phyloP scores from a whole-genome alignment of 2,113 vertebrate genomes.

The Macquaria australasica region DNA sequence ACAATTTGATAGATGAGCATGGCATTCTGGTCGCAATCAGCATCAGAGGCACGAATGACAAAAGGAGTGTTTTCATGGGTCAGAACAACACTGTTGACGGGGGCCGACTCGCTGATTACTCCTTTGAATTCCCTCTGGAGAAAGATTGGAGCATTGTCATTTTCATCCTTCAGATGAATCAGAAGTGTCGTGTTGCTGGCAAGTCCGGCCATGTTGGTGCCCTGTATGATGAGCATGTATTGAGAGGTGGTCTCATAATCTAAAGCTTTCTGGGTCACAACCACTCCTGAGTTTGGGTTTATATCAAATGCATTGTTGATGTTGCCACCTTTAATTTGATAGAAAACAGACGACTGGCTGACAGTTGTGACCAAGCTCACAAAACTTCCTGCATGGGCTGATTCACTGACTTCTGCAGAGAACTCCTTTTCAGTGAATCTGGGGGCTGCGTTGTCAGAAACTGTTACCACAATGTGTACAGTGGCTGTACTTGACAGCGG shows the following conservation, averaged over 20 bases:
- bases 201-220: constrained; percentile 95
- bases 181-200: constrained; percentile 89
- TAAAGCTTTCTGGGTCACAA: constrained; percentile 89
- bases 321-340: constrained; percentile 95
- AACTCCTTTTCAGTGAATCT: constrained; percentile 92
- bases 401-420: constrained; percentile 92
- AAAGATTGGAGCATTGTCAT: constrained; percentile 93
- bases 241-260: constrained; percentile 91
- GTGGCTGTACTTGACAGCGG: constrained; percentile 89
- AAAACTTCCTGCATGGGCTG: constrained; percentile 86
- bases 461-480: constrained; percentile 89
- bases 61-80: constrained; percentile 90
- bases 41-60: constrained; percentile 92
- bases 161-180: constrained; percentile 94
- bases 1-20: constrained; percentile 96
- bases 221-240: constrained; percentile 91
- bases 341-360: constrained; percentile 95
- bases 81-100: constrained; percentile 91
- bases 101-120: constrained; percentile 91
- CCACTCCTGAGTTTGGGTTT: constrained; percentile 95
- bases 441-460: constrained; percentile 95
- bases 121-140: constrained; percentile 89
- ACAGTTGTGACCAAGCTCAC: constrained; percentile 89
- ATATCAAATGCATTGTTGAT: constrained; percentile 88
- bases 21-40: constrained; percentile 91